A percentile compares a stretch with the other conserved stretches of the same genome.
Evolutionary conservation across 1,140 invertebrate genomes (phyloP).

Genomic region (Pissodes strobi): DNA sequence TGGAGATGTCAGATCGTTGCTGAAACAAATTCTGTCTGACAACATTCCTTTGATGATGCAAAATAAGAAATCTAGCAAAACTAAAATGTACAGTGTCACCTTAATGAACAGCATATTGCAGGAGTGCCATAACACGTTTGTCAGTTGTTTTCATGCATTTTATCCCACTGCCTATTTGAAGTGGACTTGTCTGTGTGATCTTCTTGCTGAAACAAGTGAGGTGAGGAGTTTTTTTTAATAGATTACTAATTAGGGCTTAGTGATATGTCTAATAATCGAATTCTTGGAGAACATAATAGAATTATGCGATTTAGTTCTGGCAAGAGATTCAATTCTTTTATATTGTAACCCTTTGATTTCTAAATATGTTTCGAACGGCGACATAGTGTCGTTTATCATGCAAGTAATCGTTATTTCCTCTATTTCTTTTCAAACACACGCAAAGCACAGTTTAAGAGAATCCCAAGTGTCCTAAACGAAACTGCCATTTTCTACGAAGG

Average conservation of each 20-base stretch:
- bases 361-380: no score
- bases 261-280: background rate
- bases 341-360: background rate
- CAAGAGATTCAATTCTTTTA: background rate
- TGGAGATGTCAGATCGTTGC: constrained; percentile 79
- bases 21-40: constrained; percentile 84
- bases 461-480: no score
- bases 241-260: background rate
- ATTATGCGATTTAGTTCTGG: background rate
- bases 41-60: constrained; percentile 58
- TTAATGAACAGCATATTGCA: constrained; percentile 76
- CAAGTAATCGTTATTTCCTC: no score
- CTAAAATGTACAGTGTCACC: constrained; percentile 46
- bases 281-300: background rate
- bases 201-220: constrained; percentile 79
- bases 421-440: no score
- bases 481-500: no score
- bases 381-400: no score
- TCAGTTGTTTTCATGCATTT: constrained; percentile 92
- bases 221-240: constrained; percentile 59
- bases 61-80: constrained; percentile 45
- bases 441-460: no score
- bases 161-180: constrained; percentile 92
- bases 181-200: constrained; percentile 88
- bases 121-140: constrained; percentile 89